These are phyloP conservation scores for Callopanchax toddi DNA, from an alignment of 2,113 vertebrate genomes.

Conservation along the genomic window DNA sequence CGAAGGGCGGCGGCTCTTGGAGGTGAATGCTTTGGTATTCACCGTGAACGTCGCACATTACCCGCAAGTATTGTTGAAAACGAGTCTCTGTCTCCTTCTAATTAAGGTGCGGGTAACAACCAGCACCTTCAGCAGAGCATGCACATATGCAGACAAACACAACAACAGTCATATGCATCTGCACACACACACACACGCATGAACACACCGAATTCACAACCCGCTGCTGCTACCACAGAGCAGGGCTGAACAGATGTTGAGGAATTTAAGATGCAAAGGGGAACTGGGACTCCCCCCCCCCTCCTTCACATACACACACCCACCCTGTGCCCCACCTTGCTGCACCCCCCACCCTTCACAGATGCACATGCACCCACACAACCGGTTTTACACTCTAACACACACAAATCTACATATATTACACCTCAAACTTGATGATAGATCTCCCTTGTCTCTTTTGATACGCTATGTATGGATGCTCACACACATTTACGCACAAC, in stretches of 20 bases:
- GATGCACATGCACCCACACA: constrained; percentile 35
- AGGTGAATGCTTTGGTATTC: constrained; percentile 59
- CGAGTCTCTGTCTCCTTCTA: constrained; percentile 72
- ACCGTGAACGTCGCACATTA: constrained; percentile 45
- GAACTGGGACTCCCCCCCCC: constrained; percentile 67
- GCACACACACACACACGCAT: constrained; percentile 7
- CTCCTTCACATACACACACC: constrained; percentile 21
- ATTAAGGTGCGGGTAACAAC: constrained; percentile 77
- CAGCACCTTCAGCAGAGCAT: constrained; percentile 72
- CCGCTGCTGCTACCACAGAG: constrained; percentile 65
- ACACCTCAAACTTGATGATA: constrained; percentile 48
- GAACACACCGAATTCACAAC: constrained; percentile 55
- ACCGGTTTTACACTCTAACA: constrained; percentile 45
- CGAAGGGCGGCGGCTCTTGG: constrained; percentile 22
- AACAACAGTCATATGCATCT: constrained; percentile 1
- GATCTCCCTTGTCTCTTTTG: constrained; percentile 29
- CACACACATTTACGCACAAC: constrained; percentile 9
- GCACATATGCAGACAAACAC: constrained; percentile 58
- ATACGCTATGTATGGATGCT: constrained; percentile 2
- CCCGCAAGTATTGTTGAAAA: constrained; percentile 69
- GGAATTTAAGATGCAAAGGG: constrained; percentile 88
- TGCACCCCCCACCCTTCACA: constrained; percentile 36
- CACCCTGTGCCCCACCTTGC: constrained; percentile 49
- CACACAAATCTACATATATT: constrained; percentile 61
- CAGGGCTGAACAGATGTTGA: constrained; percentile 88